Evolutionary conservation across 2,797 vertebrate genomes (phyloP).

Genomic region (Siniperca obscura): DNA sequence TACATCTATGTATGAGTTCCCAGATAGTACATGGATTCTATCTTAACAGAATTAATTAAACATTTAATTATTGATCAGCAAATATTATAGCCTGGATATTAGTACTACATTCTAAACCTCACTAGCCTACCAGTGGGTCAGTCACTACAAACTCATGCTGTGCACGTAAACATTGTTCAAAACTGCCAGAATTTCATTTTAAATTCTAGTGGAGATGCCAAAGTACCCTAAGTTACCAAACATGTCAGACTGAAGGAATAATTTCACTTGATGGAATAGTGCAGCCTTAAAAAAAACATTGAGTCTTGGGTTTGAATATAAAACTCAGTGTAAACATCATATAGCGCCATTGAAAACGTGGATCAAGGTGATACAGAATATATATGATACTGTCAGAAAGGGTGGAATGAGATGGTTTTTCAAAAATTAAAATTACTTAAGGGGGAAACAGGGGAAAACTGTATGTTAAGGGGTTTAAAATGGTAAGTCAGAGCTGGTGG

Average conservation of each 20-base stretch:
- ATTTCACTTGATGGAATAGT: neutral
- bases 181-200: neutral
- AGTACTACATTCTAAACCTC: neutral
- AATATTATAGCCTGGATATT: neutral
- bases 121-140: too few species aligned
- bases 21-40: neutral
- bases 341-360: neutral
- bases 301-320: conserved; percentile 2
- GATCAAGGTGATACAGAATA: conserved; percentile 4
- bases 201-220: neutral
- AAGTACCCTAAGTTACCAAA: conserved; percentile 9
- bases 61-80: neutral
- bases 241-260: conserved; percentile 10
- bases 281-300: neutral
- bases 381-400: conserved; percentile 11
- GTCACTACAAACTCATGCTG: neutral
- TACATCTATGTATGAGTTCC: neutral
- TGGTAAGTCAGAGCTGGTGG: conserved; percentile 34
- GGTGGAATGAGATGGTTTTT: neutral
- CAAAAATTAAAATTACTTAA: neutral
- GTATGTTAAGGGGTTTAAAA: conserved; percentile 33
- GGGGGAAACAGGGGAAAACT: neutral
- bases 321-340: conserved; percentile 7
- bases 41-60: neutral
- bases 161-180: neutral